Base-by-base conservation (phyloP, 2,888 invertebrate species). In the Anticlea derivata region DNA sequence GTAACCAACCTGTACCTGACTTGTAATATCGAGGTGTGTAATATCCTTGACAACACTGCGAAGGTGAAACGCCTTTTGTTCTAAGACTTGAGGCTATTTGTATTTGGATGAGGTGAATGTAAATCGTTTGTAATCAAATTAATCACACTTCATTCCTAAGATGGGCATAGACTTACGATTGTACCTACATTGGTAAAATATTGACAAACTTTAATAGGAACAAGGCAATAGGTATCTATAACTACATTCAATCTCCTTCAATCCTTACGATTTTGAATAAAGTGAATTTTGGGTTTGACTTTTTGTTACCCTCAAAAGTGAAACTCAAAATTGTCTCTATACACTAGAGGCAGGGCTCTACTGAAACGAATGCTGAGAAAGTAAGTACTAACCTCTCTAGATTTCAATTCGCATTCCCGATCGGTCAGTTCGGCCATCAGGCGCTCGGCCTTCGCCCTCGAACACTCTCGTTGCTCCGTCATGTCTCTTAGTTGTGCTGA, bases 401-500 rank as follows among this genome's bases (percentile, higher is more conserved):
- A 82, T 53, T 89, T 91, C 22, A 94, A 79, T 35, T 91, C 67
- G 27, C 86, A 81, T 58, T 93, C 92, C 47, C 91, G 80, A 46
- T 82, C 83, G 23, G 75, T 64, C 0, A 89, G 69, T 50, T 89
- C 86, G 0, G 66, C 62, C 75, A 86, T 70, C 12, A 89, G 74
- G 30, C 85, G 70, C 67, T 88, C 88, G 58, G 91, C 89, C 70
- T 91, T 91, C 41, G 86, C 85, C 30, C 86, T 84, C 66, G 86
- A 92, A 78, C 85, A 92, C 67, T 88, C 92, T 61, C 86, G 75
- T 73, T 88, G 93, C 77, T 85, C 92, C 70, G 75, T 92, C 92
- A 90, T 92, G 77, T 88, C 93, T 83, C 86, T 91, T 73, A 91
- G 81, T 83, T 86, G 93, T 70, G 84, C 93, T 66, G 84, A 92